phyloP scores from a whole-genome alignment of 2,797 vertebrate species.

The Tenualosa thibaudeaui region DNA sequence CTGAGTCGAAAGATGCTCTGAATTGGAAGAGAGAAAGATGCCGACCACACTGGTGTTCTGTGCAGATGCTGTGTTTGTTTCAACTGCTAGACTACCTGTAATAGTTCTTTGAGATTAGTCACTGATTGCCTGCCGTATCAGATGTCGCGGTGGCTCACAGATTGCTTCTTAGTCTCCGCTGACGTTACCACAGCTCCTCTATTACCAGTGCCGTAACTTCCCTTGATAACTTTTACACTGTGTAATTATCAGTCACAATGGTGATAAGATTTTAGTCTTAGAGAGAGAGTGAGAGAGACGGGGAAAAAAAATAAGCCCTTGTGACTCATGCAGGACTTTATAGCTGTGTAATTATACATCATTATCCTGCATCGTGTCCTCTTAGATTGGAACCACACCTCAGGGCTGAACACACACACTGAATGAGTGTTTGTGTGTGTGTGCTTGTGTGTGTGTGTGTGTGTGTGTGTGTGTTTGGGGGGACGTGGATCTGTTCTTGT shows the following conservation, averaged over 20 bases:
- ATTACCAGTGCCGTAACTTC: neutral
- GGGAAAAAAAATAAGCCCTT: slow-evolving; percentile 36
- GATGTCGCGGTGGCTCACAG: neutral
- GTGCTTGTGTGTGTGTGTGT: neutral
- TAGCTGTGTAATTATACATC: slow-evolving; percentile 13
- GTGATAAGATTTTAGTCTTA: slow-evolving; percentile 33
- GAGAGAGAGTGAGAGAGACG: neutral
- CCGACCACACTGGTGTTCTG: neutral
- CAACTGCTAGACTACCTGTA: neutral
- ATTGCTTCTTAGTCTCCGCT: neutral
- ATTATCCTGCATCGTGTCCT: slow-evolving; percentile 5
- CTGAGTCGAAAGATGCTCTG: neutral
- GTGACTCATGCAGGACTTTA: slow-evolving; percentile 37
- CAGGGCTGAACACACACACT: slow-evolving; percentile 16
- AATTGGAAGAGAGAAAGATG: neutral
- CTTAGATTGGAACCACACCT: slow-evolving; percentile 40
- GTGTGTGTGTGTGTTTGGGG: neutral
- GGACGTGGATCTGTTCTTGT: slow-evolving; percentile 31
- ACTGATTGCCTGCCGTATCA: neutral
- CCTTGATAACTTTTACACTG: slow-evolving; percentile 1
- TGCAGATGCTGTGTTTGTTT: neutral
- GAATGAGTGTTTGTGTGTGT: neutral
- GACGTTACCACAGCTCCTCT: neutral
- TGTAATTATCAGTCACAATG: slow-evolving; percentile 24
- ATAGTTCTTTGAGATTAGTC: neutral